A percentile compares a stretch with the other conserved stretches of the same genome.
Conservation (phyloP, 2,888 invertebrate species). For the Leucophora obtusa region DNA sequence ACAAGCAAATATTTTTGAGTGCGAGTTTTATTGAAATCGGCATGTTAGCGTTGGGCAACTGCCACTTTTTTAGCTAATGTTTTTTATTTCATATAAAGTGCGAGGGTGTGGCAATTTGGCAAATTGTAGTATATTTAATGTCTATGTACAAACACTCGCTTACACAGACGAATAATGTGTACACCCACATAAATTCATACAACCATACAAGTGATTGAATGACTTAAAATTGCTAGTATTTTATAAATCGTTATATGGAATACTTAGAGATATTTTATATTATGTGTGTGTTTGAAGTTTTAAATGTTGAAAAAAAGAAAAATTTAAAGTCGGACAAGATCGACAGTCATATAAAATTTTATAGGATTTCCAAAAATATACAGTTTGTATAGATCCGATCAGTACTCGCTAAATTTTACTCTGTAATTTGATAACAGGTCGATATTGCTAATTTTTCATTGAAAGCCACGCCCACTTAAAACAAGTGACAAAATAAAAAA, state of each 20-base stretch:
- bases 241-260: neutral
- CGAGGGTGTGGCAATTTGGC: conserved; percentile 45
- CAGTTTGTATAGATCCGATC: no score
- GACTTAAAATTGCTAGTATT: neutral
- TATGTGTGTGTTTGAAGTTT: neutral
- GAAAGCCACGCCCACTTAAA: no score
- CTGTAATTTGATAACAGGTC: no score
- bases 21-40: no score
- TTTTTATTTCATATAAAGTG: conserved; percentile 19
- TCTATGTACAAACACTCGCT: conserved; percentile 7
- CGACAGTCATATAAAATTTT: no score
- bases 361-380: no score
- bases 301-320: neutral
- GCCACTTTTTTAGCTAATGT: neutral
- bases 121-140: conserved; percentile 38
- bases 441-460: no score
- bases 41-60: no score
- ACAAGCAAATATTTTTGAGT: no score
- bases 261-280: neutral
- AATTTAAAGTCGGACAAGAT: neutral
- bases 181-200: neutral
- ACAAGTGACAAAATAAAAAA: no score
- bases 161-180: neutral
- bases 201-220: neutral
- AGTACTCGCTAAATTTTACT: no score